These are phyloP conservation scores for Eupsilia transversa DNA, from an alignment of 2,888 invertebrate species.

Conservation along the genomic window DNA sequence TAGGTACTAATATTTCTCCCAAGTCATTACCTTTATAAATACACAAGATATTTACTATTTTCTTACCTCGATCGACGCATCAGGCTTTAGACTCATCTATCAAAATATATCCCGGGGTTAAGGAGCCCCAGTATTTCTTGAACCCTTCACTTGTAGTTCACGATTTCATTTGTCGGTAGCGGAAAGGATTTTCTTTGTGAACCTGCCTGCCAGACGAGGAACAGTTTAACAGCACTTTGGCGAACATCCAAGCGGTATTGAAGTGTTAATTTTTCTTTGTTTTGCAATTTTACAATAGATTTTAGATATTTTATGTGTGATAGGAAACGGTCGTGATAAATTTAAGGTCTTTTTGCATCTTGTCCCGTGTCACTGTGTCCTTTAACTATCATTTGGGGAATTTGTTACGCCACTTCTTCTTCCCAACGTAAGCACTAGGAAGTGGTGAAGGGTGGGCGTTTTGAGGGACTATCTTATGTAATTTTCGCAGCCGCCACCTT, in stretches of 20 bases:
- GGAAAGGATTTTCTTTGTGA: conserved; percentile 53
- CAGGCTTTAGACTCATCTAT: conserved; percentile 50
- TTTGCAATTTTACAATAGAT: conserved; percentile 41
- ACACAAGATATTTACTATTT: conserved; percentile 35
- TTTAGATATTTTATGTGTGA: conserved; percentile 13
- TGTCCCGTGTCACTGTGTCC: too few relatives aligned
- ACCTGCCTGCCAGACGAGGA: conserved; percentile 35
- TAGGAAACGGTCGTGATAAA: too few relatives aligned
- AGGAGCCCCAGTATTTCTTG: conserved; percentile 25
- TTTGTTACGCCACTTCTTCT: too few relatives aligned
- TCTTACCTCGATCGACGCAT: neutral
- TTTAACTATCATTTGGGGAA: too few relatives aligned
- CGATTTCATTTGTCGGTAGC: conserved; percentile 69
- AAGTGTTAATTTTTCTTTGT: conserved; percentile 60
- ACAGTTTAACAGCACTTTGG: conserved; percentile 55
- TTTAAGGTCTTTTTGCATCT: neutral
- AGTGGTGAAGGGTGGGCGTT: too few relatives aligned
- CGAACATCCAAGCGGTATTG: conserved; percentile 52
- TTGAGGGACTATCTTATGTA: too few relatives aligned
- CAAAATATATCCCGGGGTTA: conserved; percentile 58
- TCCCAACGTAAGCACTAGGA: too few relatives aligned
- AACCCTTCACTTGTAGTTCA: conserved; percentile 65
- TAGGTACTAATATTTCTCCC: neutral
- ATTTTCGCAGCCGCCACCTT: too few relatives aligned
- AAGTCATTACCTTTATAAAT: neutral